A percentile compares a stretch with the other conserved stretches of the same genome.
phyloP scores from a whole-genome alignment of 2,113 vertebrate species.

The Pangasianodon gigas region DNA sequence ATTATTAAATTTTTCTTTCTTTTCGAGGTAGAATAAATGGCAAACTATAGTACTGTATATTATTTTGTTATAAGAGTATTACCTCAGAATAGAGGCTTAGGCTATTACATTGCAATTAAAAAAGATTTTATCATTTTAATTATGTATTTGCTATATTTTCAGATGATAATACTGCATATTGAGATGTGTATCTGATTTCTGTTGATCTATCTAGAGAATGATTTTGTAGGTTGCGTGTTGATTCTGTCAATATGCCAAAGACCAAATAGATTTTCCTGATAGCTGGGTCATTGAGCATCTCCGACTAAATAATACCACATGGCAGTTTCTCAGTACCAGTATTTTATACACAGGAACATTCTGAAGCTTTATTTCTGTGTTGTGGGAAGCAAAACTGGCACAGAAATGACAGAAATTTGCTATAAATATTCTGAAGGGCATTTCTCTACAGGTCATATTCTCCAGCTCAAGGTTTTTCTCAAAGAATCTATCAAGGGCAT shows the following conservation, averaged over 20 bases:
- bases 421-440: constrained; percentile 23
- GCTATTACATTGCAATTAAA: not conserved
- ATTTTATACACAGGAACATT: not conserved
- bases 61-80: constrained; percentile 12
- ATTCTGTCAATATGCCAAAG: constrained; percentile 51
- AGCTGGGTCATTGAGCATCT: not conserved
- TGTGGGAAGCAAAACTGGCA: not conserved
- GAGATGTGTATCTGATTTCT: constrained; percentile 24
- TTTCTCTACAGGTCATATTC: constrained; percentile 29
- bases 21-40: constrained; percentile 19
- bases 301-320: constrained; percentile 11
- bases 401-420: constrained; percentile 16
- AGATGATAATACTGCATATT: constrained; percentile 16
- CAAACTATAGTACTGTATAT: not conserved
- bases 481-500: constrained; percentile 40
- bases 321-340: constrained; percentile 6
- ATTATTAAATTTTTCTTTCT: not conserved
- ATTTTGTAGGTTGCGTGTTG: constrained; percentile 34
- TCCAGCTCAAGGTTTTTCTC: constrained; percentile 20
- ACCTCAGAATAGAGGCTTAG: constrained; percentile 5
- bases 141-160: constrained; percentile 9
- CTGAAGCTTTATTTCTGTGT: not conserved
- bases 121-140: not conserved
- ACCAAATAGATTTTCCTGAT: constrained; percentile 29
- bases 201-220: not conserved